Evolutionary conservation across 2,113 vertebrate genomes (phyloP), one percentile per base, ranked within the genome.

Genomic region (Smithornis capensis): DNA sequence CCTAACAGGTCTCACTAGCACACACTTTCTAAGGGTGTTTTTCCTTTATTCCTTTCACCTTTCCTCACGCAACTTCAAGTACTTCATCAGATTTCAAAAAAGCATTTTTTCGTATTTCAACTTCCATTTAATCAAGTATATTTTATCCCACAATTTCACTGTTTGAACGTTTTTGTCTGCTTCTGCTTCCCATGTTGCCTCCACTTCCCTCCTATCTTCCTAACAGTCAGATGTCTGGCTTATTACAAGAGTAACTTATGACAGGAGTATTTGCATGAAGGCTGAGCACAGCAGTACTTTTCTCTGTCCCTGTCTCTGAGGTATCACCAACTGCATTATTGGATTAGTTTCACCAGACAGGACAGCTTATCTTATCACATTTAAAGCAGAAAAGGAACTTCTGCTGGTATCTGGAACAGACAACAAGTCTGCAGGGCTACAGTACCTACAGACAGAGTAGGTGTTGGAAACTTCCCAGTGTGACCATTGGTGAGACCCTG

Each of bases 81-180:
- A 56, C n/a, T n/a, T 87, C 28, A 76, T 57, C 37, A 56, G 35
- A 88, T 93, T 65, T 70, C 42, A 86, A 91, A 92, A 0, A 18
- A 84, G 14, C 23, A 56, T 49, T 69, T 75, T 56, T 83, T 76
- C 16, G 65, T 25, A 37, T 52, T 82, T 87, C 22, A 71, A 75
- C 16, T 74, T 42, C 16, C 28, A 80, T 59, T 69, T 88, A 77
- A 77, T 80, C 63, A 70, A 59, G 38, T 57, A 50, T 17, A 62
- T 6, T 38, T 56, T 83, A 49, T 42, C 62, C 31, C 31, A 42
- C 12, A 55, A 24, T 74, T 90, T 74, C 67, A 74, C 0, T 63
- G 35, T 83, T 90, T 86, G 86, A 74, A 93, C 57, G 17, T 71
- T 91, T 85, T 60, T 23, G 70, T 57, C 64, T 76, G 35, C 28